Evolutionary conservation across 2,113 vertebrate species (phyloP), one percentile per base, ranked within the genome.

Genomic region (Nothobranchius kuhntae): DNA sequence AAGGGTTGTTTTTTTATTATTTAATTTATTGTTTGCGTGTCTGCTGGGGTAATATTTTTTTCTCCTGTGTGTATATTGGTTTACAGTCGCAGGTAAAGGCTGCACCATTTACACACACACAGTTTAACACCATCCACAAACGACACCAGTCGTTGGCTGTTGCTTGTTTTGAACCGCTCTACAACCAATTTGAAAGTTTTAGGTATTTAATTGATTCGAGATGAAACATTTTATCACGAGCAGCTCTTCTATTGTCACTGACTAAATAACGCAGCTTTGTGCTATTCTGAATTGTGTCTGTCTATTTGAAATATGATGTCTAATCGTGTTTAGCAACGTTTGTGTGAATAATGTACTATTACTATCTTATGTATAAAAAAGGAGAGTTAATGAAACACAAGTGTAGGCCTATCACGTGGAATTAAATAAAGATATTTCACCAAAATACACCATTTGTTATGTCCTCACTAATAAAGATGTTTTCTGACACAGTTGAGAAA

Each of bases 261-360:
- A 94, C 91, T 93, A 92, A 91, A 90, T 94, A 40, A 92, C 89
- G 90, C 93, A 89, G 92, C 91, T 93, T 92, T 94, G 93, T 95
- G 91, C 91, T 93, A 77, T 93, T 92, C 91, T 90, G 86, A 92
- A 91, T 89, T 90, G 94, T 95, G 93, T 95, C 86, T 92, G 90
- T 91, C 92, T 84, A 87, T 91, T 92, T 90, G 90, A 92, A 93
- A 93, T 93, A 92, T 87, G 91, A 92, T 93, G 94, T 95, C 93
- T 93, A 92, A 89, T 95, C 92, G 94, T 95, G 93, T 95, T 96
- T 95, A 95, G 95, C 92, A 76, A 87, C 89, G 89, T 94, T 93
- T 90, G 93, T 94, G 94, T 95, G 93, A 94, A 93, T 94, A 94
- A 92, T 90, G 89, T 93, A 92, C 86, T 93, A 91, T 92, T 93